These are phyloP conservation scores for Furnarius figulus DNA, from an alignment of 2,113 vertebrate species.

Conservation along the genomic window DNA sequence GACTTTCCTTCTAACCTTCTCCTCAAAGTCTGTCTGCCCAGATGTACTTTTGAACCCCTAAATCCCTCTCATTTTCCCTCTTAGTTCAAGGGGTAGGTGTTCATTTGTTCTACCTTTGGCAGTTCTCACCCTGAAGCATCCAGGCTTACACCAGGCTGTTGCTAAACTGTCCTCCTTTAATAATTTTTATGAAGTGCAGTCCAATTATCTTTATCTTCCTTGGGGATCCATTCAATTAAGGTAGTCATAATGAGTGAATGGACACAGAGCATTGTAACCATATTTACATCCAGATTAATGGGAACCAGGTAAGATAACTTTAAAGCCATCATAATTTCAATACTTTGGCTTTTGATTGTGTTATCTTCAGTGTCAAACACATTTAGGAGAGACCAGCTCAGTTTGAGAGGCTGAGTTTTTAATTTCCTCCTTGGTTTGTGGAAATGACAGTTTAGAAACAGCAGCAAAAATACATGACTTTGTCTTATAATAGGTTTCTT, in stretches of 20 bases:
- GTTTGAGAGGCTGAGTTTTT: slow-evolving; percentile 25
- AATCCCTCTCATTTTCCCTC: background rate
- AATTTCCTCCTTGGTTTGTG: slow-evolving; percentile 41
- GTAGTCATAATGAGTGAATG: slow-evolving; percentile 42
- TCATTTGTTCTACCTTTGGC: slow-evolving; percentile 41
- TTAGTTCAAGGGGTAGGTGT: background rate
- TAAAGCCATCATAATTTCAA: slow-evolving; percentile 62
- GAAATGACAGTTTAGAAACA: background rate
- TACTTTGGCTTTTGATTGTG: slow-evolving; percentile 36
- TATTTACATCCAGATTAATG: slow-evolving; percentile 66
- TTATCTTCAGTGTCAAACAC: slow-evolving; percentile 33
- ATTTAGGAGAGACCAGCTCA: slow-evolving; percentile 12
- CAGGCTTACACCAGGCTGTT: slow-evolving; percentile 23
- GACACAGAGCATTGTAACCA: slow-evolving; percentile 46
- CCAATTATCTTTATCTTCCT: slow-evolving; percentile 73
- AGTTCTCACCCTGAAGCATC: slow-evolving; percentile 20
- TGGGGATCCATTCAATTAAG: slow-evolving; percentile 69
- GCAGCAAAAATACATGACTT: background rate
- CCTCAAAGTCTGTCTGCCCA: background rate
- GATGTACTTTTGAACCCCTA: background rate
- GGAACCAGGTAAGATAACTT: slow-evolving; percentile 64
- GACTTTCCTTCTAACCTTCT: slow-evolving; percentile 15
- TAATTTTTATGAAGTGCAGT: slow-evolving; percentile 69
- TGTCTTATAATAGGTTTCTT: background rate
- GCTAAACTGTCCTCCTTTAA: slow-evolving; percentile 47